Evolutionary conservation across 2,888 invertebrate genomes (phyloP).

Genomic region (Plebejus argus): DNA sequence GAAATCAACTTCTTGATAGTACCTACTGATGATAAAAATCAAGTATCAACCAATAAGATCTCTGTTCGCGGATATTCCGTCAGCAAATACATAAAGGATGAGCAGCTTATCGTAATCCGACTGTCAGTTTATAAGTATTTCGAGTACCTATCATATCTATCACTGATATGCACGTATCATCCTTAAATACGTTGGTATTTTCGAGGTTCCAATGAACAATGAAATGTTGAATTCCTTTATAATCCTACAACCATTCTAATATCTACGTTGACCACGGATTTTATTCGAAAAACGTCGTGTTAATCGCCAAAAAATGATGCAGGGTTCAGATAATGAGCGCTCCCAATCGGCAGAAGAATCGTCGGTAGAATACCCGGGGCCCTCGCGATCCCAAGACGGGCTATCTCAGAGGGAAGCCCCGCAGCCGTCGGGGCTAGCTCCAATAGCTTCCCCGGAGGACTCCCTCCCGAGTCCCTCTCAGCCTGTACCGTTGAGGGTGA

Average conservation of each 20-base stretch:
- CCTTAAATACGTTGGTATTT: neutral
- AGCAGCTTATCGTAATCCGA: neutral
- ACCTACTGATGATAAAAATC: neutral
- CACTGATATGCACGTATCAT: neutral
- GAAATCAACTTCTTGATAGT: neutral
- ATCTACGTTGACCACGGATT: neutral
- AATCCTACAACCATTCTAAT: neutral
- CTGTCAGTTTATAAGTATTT: constrained; percentile 1
- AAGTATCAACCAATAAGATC: neutral
- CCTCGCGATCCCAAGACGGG: constrained; percentile 50
- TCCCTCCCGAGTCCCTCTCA: constrained; percentile 65
- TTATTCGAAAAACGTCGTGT: constrained; percentile 17
- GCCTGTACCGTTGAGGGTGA: constrained; percentile 73
- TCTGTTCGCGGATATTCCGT: neutral
- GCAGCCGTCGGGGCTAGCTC: constrained; percentile 51
- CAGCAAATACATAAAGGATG: neutral
- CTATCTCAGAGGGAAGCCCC: constrained; percentile 44
- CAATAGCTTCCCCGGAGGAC: constrained; percentile 52
- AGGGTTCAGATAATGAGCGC: constrained; percentile 60
- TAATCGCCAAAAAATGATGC: constrained; percentile 48
- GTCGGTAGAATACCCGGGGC: constrained; percentile 51
- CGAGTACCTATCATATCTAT: neutral
- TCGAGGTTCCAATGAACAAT: neutral
- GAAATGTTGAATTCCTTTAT: constrained; percentile 74
- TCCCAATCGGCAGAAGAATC: constrained; percentile 60